Base-by-base conservation (phyloP, 2,888 invertebrate species). In the Eupeodes luniger region DNA sequence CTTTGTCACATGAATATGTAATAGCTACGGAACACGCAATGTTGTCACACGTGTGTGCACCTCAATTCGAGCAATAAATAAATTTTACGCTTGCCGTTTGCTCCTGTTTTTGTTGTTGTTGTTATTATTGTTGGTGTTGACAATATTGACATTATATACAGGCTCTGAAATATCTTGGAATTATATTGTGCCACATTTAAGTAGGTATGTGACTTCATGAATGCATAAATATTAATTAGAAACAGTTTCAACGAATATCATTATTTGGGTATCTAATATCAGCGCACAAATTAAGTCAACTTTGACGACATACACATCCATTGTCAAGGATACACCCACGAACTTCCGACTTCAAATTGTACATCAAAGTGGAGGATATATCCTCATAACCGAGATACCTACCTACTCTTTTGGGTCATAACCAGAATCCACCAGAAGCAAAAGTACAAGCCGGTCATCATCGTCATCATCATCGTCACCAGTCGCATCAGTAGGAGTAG, bases 191-290 rank as follows among this genome's bases (percentile, higher is more conserved):
- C 72, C 81, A 81, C 72, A 67, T 67, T 81, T 55, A 27, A 27
- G 27, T 3, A 27, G 27, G 27, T 27, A 70, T 79, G 69, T 75
- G 82, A 78, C 77, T 75, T 62, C 70, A 55, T 44, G 79, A 64
- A 82, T 78, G 34, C 62, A 67, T 75, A 86, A 82, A 86, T 82
- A 86, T 86, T 86, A 69, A 86, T 86, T 78, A 79, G 49, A 12
- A 19, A 74, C 44, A 55, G n/a, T 67, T 77, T 55, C 53, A 53
- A 82, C 62, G 67, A 66, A 67, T 47, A 27, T 51, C 19, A 53
- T 79, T 49, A 34, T 67, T 78, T 16, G 19, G 44, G 14, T 57
- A 3, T 44, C 36, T 14, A 62, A 10, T 16, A 34, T 19, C 11
- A 11, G 14, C 51, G 14, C 36, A 10, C 11, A 67, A 16, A 51